A percentile compares a stretch with the other conserved stretches of the same genome.
Conservation (phyloP, 2,113 vertebrate species). For the Dendropsophus ebraccatus region DNA sequence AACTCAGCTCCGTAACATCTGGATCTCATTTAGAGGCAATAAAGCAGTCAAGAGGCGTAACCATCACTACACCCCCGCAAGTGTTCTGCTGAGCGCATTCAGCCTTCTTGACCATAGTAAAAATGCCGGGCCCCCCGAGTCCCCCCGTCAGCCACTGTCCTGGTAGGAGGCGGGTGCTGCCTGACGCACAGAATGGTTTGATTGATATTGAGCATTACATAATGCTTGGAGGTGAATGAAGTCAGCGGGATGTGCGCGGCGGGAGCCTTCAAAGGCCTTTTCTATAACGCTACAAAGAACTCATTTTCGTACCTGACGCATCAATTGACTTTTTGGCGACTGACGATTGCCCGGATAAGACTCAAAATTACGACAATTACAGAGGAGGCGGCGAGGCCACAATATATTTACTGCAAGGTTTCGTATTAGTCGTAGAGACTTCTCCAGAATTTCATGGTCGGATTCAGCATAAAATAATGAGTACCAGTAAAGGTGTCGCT, state of each 20-base stretch:
- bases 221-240: constrained; percentile 35
- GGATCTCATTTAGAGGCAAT: neutral
- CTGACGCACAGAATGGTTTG: neutral
- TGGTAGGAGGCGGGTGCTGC: neutral
- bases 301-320: neutral
- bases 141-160: neutral
- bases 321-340: constrained; percentile 31
- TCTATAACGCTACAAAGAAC: neutral
- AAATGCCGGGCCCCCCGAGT: neutral
- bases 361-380: neutral
- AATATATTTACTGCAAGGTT: too few species aligned
- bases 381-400: too few species aligned
- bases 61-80: constrained; percentile 7
- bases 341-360: neutral
- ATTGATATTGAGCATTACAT: constrained; percentile 47
- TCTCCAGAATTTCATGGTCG: neutral
- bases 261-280: neutral
- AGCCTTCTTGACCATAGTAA: neutral
- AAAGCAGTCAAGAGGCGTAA: neutral
- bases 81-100: constrained; percentile 11
- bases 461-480: too few species aligned
- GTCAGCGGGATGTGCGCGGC: constrained; percentile 36
- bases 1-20: neutral
- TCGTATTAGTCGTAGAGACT: neutral
- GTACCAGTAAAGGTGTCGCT: too few species aligned